Evolutionary conservation across 1,140 invertebrate genomes (phyloP).

Genomic region (Heliconius hewitsoni): DNA sequence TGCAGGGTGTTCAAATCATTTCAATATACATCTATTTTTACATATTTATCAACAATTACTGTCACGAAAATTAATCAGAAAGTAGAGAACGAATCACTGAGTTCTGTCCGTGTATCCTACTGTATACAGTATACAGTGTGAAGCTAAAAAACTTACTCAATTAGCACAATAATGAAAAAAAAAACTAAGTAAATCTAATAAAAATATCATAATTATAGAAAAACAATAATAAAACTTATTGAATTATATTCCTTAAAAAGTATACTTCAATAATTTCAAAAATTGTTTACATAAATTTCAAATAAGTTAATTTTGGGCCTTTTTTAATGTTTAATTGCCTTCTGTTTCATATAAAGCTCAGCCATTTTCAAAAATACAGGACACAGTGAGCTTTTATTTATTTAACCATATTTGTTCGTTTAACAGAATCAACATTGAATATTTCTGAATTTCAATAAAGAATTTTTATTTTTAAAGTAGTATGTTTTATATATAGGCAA

Average conservation of each 20-base stretch:
- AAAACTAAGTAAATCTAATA: too few species aligned
- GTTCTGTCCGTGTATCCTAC: too few species aligned
- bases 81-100: not conserved
- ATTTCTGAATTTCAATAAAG: not conserved
- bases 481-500: not conserved
- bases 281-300: not conserved
- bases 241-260: not conserved
- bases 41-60: not conserved
- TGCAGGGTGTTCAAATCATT: too few species aligned
- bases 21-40: too few species aligned
- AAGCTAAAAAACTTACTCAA: not conserved
- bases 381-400: not conserved
- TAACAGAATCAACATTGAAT: not conserved
- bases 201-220: not conserved
- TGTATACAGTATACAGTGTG: not conserved
- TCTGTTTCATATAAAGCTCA: slow-evolving; percentile 1
- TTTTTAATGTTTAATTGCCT: not conserved
- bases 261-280: not conserved
- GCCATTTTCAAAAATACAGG: not conserved
- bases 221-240: not conserved
- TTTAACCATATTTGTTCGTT: slow-evolving; percentile 8
- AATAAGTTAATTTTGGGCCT: not conserved
- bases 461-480: not conserved
- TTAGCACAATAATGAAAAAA: too few species aligned
- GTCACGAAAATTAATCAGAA: not conserved